A percentile compares a stretch with the other conserved stretches of the same genome.
phyloP scores from a whole-genome alignment of 2,797 vertebrate genomes.

The Menidia menidia region DNA sequence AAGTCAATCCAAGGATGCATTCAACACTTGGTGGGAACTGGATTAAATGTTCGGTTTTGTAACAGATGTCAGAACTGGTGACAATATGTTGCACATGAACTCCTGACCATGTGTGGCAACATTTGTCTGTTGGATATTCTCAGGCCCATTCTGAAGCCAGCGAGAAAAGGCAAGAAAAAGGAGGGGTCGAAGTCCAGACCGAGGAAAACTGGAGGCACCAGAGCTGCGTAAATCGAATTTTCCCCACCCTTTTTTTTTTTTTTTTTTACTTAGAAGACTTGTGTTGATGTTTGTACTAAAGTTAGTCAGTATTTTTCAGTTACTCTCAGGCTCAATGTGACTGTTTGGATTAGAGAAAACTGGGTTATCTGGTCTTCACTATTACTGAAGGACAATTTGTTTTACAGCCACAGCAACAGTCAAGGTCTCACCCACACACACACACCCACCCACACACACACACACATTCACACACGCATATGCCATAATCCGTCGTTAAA shows the following conservation, averaged over 20 bases:
- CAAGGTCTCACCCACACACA: conserved; percentile 54
- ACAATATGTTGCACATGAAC: background rate
- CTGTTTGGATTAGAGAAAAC: conserved; percentile 55
- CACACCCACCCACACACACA: conserved; percentile 6
- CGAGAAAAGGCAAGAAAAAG: conserved; percentile 75
- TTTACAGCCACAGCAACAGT: conserved; percentile 50
- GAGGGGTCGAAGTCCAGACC: conserved; percentile 70
- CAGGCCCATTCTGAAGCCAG: conserved; percentile 69
- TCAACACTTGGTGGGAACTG: background rate
- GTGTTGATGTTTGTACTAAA: background rate
- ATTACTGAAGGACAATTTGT: conserved; percentile 62
- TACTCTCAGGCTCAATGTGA: conserved; percentile 21
- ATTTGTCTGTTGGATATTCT: conserved; percentile 43
- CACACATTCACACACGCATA: background rate
- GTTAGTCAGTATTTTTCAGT: conserved; percentile 24
- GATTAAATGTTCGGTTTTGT: background rate
- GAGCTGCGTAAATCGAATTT: conserved; percentile 69
- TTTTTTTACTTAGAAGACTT: conserved; percentile 6
- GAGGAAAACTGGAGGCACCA: conserved; percentile 64
- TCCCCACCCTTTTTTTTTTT: background rate
- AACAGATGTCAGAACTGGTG: conserved; percentile 1
- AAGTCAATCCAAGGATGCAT: conserved; percentile 2
- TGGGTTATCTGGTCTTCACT: conserved; percentile 58
- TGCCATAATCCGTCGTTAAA: background rate
- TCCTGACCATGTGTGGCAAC: background rate